phyloP scores from a whole-genome alignment of 2,797 vertebrate species.

The Gallinago nigripennis region DNA sequence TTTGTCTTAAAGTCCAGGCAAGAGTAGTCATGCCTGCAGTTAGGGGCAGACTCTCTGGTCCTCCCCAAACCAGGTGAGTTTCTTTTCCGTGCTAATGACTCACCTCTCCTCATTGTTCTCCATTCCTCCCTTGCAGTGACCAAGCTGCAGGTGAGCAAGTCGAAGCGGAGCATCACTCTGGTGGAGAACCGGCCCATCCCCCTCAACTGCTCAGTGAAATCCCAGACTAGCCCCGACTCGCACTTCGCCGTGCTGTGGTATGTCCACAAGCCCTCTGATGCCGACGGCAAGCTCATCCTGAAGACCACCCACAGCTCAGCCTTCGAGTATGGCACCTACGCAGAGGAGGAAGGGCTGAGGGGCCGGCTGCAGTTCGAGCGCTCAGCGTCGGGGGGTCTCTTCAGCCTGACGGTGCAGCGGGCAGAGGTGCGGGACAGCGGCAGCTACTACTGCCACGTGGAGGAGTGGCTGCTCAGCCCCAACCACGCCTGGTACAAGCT shows the following conservation, averaged over 20 bases:
- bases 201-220: slow-evolving; percentile 89
- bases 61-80: background rate
- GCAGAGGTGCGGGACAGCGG: slow-evolving; percentile 91
- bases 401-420: slow-evolving; percentile 88
- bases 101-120: background rate
- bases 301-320: slow-evolving; percentile 88
- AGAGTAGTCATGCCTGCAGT: background rate
- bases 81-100: background rate
- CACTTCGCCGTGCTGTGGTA: slow-evolving; percentile 95
- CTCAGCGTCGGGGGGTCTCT: slow-evolving; percentile 69
- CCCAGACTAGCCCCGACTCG: slow-evolving; percentile 90
- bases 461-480: slow-evolving; percentile 95
- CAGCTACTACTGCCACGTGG: slow-evolving; percentile 96
- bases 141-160: slow-evolving; percentile 90
- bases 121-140: slow-evolving; percentile 75
- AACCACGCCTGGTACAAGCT: slow-evolving; percentile 94
- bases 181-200: slow-evolving; percentile 90
- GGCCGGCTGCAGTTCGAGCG: slow-evolving; percentile 89
- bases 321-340: slow-evolving; percentile 91
- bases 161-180: slow-evolving; percentile 87
- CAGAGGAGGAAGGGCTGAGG: slow-evolving; percentile 89
- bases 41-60: background rate
- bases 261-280: slow-evolving; percentile 83
- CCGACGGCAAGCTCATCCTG: slow-evolving; percentile 91
- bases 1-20: background rate